phyloP scores from a whole-genome alignment of 2,113 vertebrate species.

The Stictonetta naevosa region DNA sequence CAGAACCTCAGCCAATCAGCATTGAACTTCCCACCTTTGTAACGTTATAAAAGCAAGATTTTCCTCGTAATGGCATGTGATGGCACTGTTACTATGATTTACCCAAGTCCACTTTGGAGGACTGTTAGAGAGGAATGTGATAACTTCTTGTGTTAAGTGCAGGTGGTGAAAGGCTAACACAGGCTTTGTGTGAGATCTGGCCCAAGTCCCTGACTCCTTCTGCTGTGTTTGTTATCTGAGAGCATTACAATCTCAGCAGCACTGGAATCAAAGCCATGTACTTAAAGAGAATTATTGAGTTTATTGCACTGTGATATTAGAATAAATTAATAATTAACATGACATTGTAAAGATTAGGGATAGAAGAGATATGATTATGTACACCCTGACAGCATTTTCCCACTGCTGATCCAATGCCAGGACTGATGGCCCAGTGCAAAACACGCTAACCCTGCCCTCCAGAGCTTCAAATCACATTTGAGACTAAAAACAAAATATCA shows the following conservation, averaged over 20 bases:
- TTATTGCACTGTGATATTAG: background rate
- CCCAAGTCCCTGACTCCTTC: background rate
- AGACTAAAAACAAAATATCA: slow-evolving; percentile 82
- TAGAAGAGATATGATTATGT: background rate
- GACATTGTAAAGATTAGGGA: background rate
- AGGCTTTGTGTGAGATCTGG: background rate
- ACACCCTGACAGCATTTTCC: background rate
- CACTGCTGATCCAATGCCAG: background rate
- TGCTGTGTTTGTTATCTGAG: background rate
- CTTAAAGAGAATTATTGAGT: background rate
- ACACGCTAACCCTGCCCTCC: background rate
- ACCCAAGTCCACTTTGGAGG: background rate
- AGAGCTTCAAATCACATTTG: slow-evolving; percentile 77
- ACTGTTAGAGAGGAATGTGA: background rate
- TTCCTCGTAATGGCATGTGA: background rate
- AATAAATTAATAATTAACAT: slow-evolving; percentile 22
- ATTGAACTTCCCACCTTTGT: background rate
- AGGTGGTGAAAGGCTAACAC: background rate
- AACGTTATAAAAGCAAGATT: background rate
- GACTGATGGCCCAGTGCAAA: background rate
- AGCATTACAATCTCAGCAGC: background rate
- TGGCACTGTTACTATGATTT: background rate
- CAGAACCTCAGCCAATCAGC: background rate
- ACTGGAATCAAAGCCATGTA: background rate
- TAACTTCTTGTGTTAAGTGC: background rate